A percentile compares a stretch with the other conserved stretches of the same genome.
Conservation (phyloP, 2,113 vertebrate genomes). For the Nothobranchius furzeri region DNA sequence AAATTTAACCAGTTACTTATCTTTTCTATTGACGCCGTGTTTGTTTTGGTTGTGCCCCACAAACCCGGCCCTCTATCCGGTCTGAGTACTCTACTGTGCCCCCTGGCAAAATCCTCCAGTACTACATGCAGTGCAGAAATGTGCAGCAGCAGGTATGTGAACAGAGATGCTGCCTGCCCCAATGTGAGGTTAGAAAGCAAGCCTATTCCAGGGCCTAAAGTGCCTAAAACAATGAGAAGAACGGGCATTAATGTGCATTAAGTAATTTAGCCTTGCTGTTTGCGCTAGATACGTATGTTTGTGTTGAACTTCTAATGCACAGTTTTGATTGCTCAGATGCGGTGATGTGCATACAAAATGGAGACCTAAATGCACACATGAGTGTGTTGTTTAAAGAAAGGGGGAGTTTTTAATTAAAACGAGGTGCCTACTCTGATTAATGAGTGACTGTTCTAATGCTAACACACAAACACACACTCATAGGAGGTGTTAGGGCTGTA, state of each 20-base stretch:
- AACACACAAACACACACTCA: conserved; percentile 1
- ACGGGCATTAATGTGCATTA: conserved; percentile 1
- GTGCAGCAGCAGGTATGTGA: too few species aligned
- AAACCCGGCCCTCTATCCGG: too few species aligned
- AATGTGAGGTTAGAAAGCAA: too few species aligned
- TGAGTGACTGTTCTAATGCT: conserved; percentile 29
- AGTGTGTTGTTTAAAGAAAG: conserved; percentile 26
- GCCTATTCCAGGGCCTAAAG: background rate
- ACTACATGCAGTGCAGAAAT: too few species aligned
- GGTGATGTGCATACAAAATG: conserved; percentile 34
- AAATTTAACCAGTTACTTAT: too few species aligned
- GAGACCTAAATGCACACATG: background rate
- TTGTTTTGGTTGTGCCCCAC: too few species aligned
- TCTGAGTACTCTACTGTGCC: too few species aligned
- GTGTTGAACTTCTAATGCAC: conserved; percentile 18
- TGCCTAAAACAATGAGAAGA: background rate
- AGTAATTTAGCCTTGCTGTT: background rate
- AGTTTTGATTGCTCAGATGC: conserved; percentile 42
- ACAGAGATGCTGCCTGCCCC: too few species aligned
- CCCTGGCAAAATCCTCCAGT: too few species aligned
- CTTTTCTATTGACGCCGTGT: too few species aligned
- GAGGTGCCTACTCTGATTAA: conserved; percentile 48
- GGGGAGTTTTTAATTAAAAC: conserved; percentile 60
- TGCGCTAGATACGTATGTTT: background rate
- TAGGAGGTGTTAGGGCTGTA: conserved; percentile 38